A percentile compares a stretch with the other conserved stretches of the same genome.
Evolutionary conservation across 2,113 vertebrate species (phyloP).

Genomic region (Balaeniceps rex): DNA sequence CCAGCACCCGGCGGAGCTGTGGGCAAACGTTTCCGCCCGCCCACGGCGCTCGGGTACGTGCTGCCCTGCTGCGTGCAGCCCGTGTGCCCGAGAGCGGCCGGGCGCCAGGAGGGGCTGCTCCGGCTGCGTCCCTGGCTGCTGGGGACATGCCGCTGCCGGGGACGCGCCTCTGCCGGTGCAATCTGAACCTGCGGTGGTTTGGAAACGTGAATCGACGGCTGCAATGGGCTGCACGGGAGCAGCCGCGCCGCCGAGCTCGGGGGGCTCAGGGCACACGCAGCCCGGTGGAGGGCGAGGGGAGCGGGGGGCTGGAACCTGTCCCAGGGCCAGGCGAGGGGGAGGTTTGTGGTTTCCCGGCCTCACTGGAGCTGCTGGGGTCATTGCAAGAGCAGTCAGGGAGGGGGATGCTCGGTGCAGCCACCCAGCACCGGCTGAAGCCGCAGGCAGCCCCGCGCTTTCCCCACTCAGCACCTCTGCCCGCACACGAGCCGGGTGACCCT

Average conservation of each 20-base stretch:
- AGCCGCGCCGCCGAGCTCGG: fast-evolving
- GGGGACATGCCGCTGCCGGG: background rate
- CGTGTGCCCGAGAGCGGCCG: too few species aligned
- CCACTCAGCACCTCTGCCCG: background rate
- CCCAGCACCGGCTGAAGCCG: background rate
- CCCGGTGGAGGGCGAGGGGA: background rate
- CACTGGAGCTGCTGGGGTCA: background rate
- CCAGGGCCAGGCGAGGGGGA: background rate
- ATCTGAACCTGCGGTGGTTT: fast-evolving
- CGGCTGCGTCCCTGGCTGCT: background rate
- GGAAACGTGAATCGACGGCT: background rate
- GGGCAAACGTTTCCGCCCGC: background rate
- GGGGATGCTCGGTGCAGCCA: background rate
- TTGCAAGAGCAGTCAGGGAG: background rate
- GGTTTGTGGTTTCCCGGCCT: background rate
- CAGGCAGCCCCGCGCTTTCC: background rate
- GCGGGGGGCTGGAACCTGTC: background rate
- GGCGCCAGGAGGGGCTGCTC: background rate
- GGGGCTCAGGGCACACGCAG: background rate
- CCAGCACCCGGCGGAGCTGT: background rate
- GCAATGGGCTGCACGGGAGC: background rate
- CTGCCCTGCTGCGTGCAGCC: background rate
- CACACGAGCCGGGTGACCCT: background rate
- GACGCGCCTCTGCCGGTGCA: background rate
- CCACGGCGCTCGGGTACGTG: fast-evolving